phyloP scores from a whole-genome alignment of 2,888 invertebrate species.

The Drosophila atripex region DNA sequence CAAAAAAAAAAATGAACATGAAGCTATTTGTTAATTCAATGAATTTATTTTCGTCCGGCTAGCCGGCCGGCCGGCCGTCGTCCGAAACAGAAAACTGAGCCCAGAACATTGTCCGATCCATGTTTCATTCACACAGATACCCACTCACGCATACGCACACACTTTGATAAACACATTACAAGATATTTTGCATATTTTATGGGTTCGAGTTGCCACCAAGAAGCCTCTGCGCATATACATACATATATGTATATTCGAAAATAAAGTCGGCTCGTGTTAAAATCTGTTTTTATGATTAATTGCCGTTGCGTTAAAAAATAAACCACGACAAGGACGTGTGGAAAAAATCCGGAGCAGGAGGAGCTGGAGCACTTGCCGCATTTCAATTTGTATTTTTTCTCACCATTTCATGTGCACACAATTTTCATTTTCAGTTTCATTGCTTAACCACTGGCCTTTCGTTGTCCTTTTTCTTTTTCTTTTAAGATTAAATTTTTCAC shows the following conservation, averaged over 20 bases:
- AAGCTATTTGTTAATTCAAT: slow-evolving; percentile 74
- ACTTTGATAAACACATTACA: slow-evolving; percentile 74
- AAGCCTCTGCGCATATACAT: slow-evolving; percentile 1
- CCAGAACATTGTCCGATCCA: slow-evolving; percentile 47
- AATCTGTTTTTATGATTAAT: slow-evolving; percentile 75
- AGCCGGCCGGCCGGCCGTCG: neutral
- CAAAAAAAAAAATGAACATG: slow-evolving; percentile 58
- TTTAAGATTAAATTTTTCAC: neutral
- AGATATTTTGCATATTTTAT: slow-evolving; percentile 77
- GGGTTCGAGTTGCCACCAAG: slow-evolving; percentile 20
- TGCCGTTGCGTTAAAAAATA: slow-evolving; percentile 50
- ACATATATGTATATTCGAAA: slow-evolving; percentile 12
- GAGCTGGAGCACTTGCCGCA: slow-evolving; percentile 6
- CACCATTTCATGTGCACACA: slow-evolving; percentile 49
- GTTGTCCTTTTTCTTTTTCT: neutral
- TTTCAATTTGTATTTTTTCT: slow-evolving; percentile 57
- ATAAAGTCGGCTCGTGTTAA: slow-evolving; percentile 52
- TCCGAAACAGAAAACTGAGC: slow-evolving; percentile 25
- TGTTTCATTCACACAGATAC: slow-evolving; percentile 34
- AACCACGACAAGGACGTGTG: slow-evolving; percentile 29
- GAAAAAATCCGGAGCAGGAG: slow-evolving; percentile 2
- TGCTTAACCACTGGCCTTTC: slow-evolving; percentile 6
- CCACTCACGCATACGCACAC: slow-evolving; percentile 15
- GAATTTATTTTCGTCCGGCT: slow-evolving; percentile 62
- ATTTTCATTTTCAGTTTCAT: slow-evolving; percentile 33